Base-by-base conservation (phyloP, 2,888 invertebrate species). In the Lysandra bellargus region DNA sequence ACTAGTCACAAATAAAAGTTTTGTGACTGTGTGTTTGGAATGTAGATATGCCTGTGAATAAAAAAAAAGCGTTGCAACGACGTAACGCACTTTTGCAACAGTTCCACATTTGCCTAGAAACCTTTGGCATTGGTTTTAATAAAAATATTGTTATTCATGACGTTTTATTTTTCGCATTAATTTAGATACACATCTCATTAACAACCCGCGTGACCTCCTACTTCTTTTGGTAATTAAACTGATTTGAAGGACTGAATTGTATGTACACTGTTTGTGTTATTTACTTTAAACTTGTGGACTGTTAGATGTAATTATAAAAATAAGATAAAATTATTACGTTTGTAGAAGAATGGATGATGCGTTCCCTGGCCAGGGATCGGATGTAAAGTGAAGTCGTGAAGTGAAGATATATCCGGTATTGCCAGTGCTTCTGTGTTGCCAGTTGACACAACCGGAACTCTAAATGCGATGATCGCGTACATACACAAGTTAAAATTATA, bases 181-280 rank as follows among this genome's bases (percentile, higher is more conserved):
- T 64, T 37, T 69, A 69, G 69, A 69, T 69, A 69, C 33, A 64
- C 30, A 69, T 33, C 69, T 69, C 69, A 69, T 69, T 69, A 69
- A 69, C 69, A 33, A 69, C 69, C 33, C 14, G 69, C 17, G 33
- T 69, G 69, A 69, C 69, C 69, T 69, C 69, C 69, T 37, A 69
- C 69, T 69, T 69, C 14, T 69, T 33, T 69, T 69, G 33, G 69
- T 69, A 69, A 69, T 69, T 69, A 69, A 69, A 69, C 69, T 69
- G 37, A 69, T 37, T 69, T 17, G 33, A 69, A 69, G 37, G 5
- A 12, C 37, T 69, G 69, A 4, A 17, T 37, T 69, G 33, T 69
- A 69, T 14, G 33, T 37, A 69, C 23, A 23, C 23, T 23, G 23
- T 23, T 23, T 23, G 23, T 23, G 23, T 23, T 23, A 23, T 23